phyloP scores from a whole-genome alignment of 2,888 invertebrate genomes.

The Lissonota sp. region DNA sequence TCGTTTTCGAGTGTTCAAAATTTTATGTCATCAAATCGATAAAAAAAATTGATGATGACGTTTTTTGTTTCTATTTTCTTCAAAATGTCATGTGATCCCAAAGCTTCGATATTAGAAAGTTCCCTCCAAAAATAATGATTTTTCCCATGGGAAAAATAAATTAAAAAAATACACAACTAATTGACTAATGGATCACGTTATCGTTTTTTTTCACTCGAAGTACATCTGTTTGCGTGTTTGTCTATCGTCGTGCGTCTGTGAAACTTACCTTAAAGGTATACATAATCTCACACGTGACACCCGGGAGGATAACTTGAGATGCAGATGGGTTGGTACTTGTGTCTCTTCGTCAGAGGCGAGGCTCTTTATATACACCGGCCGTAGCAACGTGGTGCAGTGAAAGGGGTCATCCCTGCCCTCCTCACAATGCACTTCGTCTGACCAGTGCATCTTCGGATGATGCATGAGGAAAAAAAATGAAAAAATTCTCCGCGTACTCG shows the following conservation, averaged over 20 bases:
- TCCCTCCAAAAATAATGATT: too few relatives aligned
- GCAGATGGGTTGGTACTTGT: conserved; percentile 82
- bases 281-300: conserved; percentile 77
- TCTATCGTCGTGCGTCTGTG: conserved; percentile 1
- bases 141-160: background rate
- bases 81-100: too few relatives aligned
- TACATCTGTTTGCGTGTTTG: background rate
- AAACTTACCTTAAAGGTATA: conserved; percentile 80
- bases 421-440: conserved; percentile 82
- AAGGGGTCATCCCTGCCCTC: conserved; percentile 84
- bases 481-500: conserved; percentile 55
- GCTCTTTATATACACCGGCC: conserved; percentile 82
- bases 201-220: conserved; percentile 8
- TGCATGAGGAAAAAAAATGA: conserved; percentile 33
- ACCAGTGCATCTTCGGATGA: conserved; percentile 76
- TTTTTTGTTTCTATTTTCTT: too few relatives aligned
- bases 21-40: too few relatives aligned
- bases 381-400: conserved; percentile 82
- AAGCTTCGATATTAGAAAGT: too few relatives aligned
- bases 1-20: too few relatives aligned
- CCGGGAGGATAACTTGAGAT: conserved; percentile 77
- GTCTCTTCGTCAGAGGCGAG: conserved; percentile 81
- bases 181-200: background rate
- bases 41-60: too few relatives aligned
- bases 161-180: background rate